Percentiles rank a stretch among this genome's conserved stretches.
These are phyloP conservation scores for Acrobeloides nanus DNA, from an alignment of 2,888 invertebrate genomes.

Conservation along the genomic window DNA sequence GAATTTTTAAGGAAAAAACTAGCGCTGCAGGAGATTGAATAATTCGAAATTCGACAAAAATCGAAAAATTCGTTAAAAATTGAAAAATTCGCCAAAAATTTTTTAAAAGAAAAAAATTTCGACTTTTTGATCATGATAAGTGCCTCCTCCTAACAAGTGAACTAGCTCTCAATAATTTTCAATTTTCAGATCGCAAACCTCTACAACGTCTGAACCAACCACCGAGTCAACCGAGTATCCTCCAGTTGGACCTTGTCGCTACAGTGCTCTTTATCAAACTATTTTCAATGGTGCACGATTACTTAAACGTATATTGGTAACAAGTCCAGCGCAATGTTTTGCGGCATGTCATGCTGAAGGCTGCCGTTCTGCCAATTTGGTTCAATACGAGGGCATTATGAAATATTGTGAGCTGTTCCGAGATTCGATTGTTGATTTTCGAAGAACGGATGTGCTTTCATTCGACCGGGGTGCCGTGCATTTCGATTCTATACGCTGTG, in stretches of 20 bases:
- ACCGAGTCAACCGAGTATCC: conserved; percentile 35
- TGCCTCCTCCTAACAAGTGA: too few species aligned
- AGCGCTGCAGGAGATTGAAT: background rate
- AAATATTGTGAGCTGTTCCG: conserved; percentile 40
- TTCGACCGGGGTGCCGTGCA: conserved; percentile 47
- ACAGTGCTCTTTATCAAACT: conserved; percentile 49
- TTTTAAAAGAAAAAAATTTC: too few species aligned
- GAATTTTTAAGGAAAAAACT: background rate
- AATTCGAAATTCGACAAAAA: too few species aligned
- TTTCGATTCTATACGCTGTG: conserved; percentile 50
- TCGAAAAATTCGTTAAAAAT: too few species aligned
- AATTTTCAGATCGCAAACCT: too few species aligned
- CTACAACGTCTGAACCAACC: too few species aligned
- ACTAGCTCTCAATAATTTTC: conserved; percentile 1
- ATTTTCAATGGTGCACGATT: conserved; percentile 37
- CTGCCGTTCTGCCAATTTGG: conserved; percentile 50
- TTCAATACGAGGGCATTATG: conserved; percentile 24
- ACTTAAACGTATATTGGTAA: conserved; percentile 29
- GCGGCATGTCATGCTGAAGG: conserved; percentile 41
- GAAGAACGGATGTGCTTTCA: conserved; percentile 42
- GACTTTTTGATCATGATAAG: too few species aligned
- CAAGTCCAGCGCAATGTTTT: conserved; percentile 42
- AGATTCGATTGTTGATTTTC: conserved; percentile 50
- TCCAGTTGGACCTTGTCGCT: conserved; percentile 43
- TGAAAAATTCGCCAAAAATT: too few species aligned